Base-by-base conservation (phyloP, 2,113 vertebrate species). In the Centropus unirufus region DNA sequence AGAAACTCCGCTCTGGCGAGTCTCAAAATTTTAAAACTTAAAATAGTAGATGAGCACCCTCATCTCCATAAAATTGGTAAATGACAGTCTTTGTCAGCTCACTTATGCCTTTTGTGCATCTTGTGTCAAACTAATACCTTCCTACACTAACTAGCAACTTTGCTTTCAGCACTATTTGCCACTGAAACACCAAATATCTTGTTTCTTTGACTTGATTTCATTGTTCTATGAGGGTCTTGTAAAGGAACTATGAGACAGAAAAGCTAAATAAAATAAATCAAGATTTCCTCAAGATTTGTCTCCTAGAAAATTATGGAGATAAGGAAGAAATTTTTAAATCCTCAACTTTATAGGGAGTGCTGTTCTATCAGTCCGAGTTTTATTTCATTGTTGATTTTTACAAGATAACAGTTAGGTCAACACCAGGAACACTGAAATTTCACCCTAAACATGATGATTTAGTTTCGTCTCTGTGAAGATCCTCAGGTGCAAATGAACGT, bases 11-110 rank as follows among this genome's bases (percentile, higher is more conserved):
- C 39, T 87, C 40, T 46, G 12, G 14, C 46, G 85, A 87, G 30
- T 66, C 51, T 76, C 82, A 89, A 87, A 73, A 85, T 79, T 93
- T 73, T 72, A 62, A 90, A 80, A 40, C 15, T 27, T 85, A 74
- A 84, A 93, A 94, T 72, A 95, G 76, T 52, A 62, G 66, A 81
- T 47, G 46, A 89, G 62, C 66, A 76, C 70, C n/a, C 52, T 81
- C 10, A 42, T 82, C 81, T 90, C 61, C 74, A 80, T 63, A 47
- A 62, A 62, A 52, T 52, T 68, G 40, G 30, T 36, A 85, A 77
- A n/a, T 14, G 27, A 46, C 3, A 27, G 13, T 19, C 32, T 91
- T 21, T 76, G 62, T 26, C 76, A 89, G 34, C 55, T 61, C n/a
- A 7, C 46, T 82, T 14, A n/a, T 2, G 9, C 40, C 24, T 83